Percentiles rank a stretch among this genome's conserved stretches.
phyloP scores from a whole-genome alignment of 2,888 invertebrate species.

The Pharmacophagus antenor region DNA sequence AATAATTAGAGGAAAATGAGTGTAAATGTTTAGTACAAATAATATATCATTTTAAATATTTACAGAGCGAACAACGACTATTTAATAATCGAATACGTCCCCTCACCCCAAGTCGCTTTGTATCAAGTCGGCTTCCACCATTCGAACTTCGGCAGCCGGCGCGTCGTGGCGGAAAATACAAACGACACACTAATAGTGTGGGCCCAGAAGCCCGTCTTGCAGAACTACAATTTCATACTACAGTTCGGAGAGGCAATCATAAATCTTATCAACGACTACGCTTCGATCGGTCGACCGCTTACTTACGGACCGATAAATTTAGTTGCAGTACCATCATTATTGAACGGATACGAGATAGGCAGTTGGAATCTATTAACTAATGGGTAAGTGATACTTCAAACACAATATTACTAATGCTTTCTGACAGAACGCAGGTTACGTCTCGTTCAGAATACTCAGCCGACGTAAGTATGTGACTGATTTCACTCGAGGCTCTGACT shows the following conservation, averaged over 20 bases:
- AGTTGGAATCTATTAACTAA: conserved; percentile 29
- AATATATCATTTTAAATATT: not conserved
- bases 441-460: not conserved
- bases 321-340: conserved; percentile 59
- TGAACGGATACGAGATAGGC: conserved; percentile 28
- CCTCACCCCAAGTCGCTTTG: conserved; percentile 65
- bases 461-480: not conserved
- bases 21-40: too few relatives aligned
- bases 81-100: conserved; percentile 53
- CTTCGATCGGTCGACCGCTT: conserved; percentile 50
- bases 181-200: conserved; percentile 63
- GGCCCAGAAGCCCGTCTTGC: conserved; percentile 52
- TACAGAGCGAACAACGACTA: conserved; percentile 42
- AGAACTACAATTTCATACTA: conserved; percentile 55
- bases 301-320: conserved; percentile 66
- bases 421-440: not conserved
- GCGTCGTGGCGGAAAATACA: conserved; percentile 41
- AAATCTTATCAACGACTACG: conserved; percentile 59
- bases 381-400: conserved; percentile 15
- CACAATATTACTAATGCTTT: not conserved
- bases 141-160: conserved; percentile 51
- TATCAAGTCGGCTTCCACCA: conserved; percentile 68
- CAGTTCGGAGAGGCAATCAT: conserved; percentile 56
- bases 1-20: too few relatives aligned
- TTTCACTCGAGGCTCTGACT: not conserved